Conservation (phyloP, 2,888 invertebrate species). For the Agrotis exclamationis region DNA sequence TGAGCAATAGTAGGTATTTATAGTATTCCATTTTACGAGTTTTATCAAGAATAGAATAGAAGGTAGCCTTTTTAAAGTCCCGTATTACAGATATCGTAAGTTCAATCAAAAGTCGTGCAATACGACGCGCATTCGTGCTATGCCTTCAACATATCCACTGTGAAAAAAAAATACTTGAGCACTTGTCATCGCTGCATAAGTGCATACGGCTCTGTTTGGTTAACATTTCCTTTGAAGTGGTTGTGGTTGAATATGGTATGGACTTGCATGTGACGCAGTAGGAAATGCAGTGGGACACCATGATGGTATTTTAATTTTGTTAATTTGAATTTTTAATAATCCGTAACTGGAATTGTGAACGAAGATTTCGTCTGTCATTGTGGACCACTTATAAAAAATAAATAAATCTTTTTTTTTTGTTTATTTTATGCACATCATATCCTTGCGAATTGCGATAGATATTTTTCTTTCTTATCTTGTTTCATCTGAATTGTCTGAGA, state of each 20-base stretch:
- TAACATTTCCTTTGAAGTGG: slow-evolving; percentile 34
- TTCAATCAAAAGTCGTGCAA: too few relatives aligned
- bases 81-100: too few relatives aligned
- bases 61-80: too few relatives aligned
- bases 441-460: too few relatives aligned
- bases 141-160: slow-evolving; percentile 1
- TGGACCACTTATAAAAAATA: neutral
- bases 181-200: slow-evolving; percentile 56
- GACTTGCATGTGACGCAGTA: slow-evolving; percentile 9
- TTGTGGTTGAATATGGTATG: slow-evolving; percentile 17
- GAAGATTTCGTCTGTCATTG: neutral
- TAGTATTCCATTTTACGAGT: too few relatives aligned
- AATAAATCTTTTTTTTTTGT: too few relatives aligned
- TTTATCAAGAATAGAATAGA: too few relatives aligned
- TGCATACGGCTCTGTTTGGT: slow-evolving; percentile 45
- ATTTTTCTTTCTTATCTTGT: too few relatives aligned
- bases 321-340: slow-evolving; percentile 3
- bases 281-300: slow-evolving; percentile 3
- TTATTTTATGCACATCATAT: too few relatives aligned
- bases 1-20: too few relatives aligned
- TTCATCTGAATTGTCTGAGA: too few relatives aligned
- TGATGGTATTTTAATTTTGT: slow-evolving; percentile 3
- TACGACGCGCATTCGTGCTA: too few relatives aligned
- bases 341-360: neutral
- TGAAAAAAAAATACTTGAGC: slow-evolving; percentile 71